These are phyloP conservation scores for Xylota sylvarum DNA, from an alignment of 2,888 invertebrate species.

Conservation along the genomic window DNA sequence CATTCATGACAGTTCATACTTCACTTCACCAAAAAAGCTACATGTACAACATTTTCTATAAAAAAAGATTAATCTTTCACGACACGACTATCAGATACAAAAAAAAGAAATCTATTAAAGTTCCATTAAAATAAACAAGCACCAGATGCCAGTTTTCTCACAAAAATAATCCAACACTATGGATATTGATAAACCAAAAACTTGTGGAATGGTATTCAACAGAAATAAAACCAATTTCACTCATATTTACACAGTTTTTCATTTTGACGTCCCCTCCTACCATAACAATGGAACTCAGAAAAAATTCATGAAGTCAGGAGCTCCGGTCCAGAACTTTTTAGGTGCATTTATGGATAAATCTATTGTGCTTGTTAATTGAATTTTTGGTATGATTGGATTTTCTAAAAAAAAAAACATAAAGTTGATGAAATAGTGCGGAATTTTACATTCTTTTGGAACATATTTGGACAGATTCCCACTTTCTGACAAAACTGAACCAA, in stretches of 20 bases:
- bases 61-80: not conserved
- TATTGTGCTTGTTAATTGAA: not conserved
- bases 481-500: no score
- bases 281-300: not conserved
- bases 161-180: not conserved
- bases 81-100: not conserved
- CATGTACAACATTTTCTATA: not conserved
- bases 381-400: not conserved
- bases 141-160: slow-evolving; percentile 7
- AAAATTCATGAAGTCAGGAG: not conserved
- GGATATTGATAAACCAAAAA: not conserved
- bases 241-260: slow-evolving; percentile 9
- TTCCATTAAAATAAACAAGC: not conserved
- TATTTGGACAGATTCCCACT: no score
- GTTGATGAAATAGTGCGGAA: no score
- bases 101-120: not conserved
- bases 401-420: no score
- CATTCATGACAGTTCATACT: no score
- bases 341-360: not conserved
- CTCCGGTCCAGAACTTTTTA: not conserved
- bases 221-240: not conserved
- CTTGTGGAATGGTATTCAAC: not conserved
- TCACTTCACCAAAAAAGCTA: no score
- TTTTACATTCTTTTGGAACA: no score
- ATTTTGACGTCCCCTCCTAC: not conserved